These are phyloP conservation scores for Argopecten irradians DNA, from an alignment of 1,140 invertebrate species.

Conservation along the genomic window DNA sequence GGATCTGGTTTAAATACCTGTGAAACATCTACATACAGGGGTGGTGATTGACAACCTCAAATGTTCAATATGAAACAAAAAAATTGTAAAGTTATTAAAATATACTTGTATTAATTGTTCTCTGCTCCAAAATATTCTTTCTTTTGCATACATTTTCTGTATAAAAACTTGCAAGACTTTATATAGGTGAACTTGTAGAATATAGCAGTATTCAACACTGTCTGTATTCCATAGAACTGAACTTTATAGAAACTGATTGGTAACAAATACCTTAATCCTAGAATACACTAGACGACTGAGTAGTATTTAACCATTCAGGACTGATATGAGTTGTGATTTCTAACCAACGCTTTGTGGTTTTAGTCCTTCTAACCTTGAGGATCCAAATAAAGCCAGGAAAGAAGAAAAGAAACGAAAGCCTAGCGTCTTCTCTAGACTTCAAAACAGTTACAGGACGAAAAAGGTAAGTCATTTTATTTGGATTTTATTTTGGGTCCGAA, in stretches of 20 bases:
- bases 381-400: slow-evolving; percentile 79
- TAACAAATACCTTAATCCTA: slow-evolving; percentile 27
- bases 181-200: slow-evolving; percentile 6
- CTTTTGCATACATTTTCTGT: too few relatives aligned
- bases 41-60: too few relatives aligned
- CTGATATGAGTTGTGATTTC: not conserved
- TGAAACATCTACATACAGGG: too few relatives aligned
- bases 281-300: not conserved
- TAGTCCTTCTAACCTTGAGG: slow-evolving; percentile 79
- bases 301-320: not conserved
- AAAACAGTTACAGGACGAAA: slow-evolving; percentile 70
- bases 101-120: too few relatives aligned
- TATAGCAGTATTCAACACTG: slow-evolving; percentile 4
- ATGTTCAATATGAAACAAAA: too few relatives aligned
- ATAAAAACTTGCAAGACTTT: not conserved
- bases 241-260: slow-evolving; percentile 24
- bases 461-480: slow-evolving; percentile 62
- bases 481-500: too few relatives aligned
- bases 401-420: slow-evolving; percentile 67
- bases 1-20: too few relatives aligned
- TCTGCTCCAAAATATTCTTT: too few relatives aligned
- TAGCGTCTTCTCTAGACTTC: slow-evolving; percentile 70
- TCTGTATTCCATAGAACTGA: not conserved
- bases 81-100: too few relatives aligned
- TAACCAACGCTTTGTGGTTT: not conserved